Conservation (phyloP, 2,888 invertebrate species). For the Toxonevra muliebris region DNA sequence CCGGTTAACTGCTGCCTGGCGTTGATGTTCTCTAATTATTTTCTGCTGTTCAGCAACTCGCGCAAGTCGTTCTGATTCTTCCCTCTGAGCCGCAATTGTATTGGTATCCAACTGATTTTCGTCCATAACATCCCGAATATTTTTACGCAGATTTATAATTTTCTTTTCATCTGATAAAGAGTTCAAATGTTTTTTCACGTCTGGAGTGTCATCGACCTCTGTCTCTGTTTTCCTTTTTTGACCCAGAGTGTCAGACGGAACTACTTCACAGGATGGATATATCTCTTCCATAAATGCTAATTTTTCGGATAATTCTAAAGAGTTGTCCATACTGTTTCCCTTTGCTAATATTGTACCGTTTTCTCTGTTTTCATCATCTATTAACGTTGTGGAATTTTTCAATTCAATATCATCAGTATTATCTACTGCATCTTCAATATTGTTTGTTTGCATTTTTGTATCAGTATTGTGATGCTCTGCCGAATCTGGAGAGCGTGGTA, state of each 20-base stretch:
- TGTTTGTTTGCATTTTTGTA: no score
- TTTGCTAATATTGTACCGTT: no score
- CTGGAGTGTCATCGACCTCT: slow-evolving; percentile 8
- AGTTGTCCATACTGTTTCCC: no score
- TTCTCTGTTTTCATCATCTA: no score
- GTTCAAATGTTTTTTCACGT: slow-evolving; percentile 7
- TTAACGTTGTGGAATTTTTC: no score
- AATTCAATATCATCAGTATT: no score
- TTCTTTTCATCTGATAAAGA: slow-evolving; percentile 54
- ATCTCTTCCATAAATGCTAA: no score
- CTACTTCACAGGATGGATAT: no score
- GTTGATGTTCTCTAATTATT: slow-evolving; percentile 82
- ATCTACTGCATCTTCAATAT: no score
- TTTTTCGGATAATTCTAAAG: no score
- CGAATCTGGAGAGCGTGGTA: no score
- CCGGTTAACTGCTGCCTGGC: slow-evolving; percentile 76
- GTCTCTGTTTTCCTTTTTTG: slow-evolving; percentile 25
- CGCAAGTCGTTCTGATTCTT: slow-evolving; percentile 88
- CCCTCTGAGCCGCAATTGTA: slow-evolving; percentile 90
- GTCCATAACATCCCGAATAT: slow-evolving; percentile 93
- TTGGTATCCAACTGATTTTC: slow-evolving; percentile 92
- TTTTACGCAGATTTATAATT: slow-evolving; percentile 75
- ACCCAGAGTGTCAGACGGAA: slow-evolving; percentile 8
- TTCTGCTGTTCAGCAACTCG: slow-evolving; percentile 87
- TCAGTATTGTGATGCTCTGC: no score